A percentile compares a stretch with the other conserved stretches of the same genome.
phyloP scores from a whole-genome alignment of 1,140 invertebrate genomes.

The Prorops nasuta region DNA sequence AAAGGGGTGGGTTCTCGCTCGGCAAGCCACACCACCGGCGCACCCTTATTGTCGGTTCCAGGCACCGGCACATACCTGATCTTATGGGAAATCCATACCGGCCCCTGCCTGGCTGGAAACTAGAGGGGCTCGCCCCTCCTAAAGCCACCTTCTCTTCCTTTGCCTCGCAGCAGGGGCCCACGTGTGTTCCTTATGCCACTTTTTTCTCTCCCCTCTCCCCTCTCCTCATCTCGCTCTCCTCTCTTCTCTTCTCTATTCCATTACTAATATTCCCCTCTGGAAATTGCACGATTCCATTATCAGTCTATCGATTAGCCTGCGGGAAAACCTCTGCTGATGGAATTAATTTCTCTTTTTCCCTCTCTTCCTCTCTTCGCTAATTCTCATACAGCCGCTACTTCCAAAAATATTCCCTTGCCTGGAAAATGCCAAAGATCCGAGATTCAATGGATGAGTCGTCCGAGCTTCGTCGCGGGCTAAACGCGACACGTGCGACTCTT shows the following conservation, averaged over 20 bases:
- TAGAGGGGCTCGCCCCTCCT: constrained; percentile 13
- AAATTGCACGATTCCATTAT: too few relatives aligned
- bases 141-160: constrained; percentile 1
- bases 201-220: constrained; percentile 11
- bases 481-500: too few relatives aligned
- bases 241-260: background rate
- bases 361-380: too few relatives aligned
- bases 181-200: too few relatives aligned
- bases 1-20: constrained; percentile 30
- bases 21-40: constrained; percentile 28
- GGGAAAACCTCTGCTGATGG: too few relatives aligned
- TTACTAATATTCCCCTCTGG: background rate
- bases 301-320: too few relatives aligned
- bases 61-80: constrained; percentile 48
- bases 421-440: too few relatives aligned
- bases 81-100: constrained; percentile 54
- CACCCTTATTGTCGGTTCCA: constrained; percentile 48
- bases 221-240: constrained; percentile 8
- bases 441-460: too few relatives aligned
- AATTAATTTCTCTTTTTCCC: too few relatives aligned
- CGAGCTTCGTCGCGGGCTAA: too few relatives aligned
- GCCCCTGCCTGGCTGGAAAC: constrained; percentile 32
- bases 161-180: constrained; percentile 17
- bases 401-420: too few relatives aligned
- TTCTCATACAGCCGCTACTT: too few relatives aligned